Evolutionary conservation across 2,888 invertebrate species (phyloP).

Genomic region (Opisthograptis luteolata): DNA sequence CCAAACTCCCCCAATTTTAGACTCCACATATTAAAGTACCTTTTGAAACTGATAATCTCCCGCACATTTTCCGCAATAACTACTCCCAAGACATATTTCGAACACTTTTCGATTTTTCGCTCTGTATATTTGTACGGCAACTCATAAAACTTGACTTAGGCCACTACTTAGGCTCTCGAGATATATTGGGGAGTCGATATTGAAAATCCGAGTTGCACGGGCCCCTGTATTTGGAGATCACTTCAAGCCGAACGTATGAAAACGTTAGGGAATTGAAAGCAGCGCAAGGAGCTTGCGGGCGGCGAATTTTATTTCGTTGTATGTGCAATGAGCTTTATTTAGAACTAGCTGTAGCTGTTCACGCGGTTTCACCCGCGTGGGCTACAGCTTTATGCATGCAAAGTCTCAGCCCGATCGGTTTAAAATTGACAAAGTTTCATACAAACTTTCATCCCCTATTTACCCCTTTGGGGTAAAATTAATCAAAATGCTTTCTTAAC

Average conservation of each 20-base stretch:
- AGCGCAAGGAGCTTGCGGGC: conserved; percentile 6
- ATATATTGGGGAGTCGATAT: conserved; percentile 65
- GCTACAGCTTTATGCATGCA: too few relatives aligned
- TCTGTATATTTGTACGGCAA: conserved; percentile 49
- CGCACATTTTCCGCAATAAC: conserved; percentile 3
- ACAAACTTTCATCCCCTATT: too few relatives aligned
- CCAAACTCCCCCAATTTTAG: not conserved
- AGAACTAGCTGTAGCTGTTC: too few relatives aligned
- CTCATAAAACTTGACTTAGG: conserved; percentile 73
- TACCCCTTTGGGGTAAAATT: too few relatives aligned
- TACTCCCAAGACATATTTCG: conserved; percentile 11
- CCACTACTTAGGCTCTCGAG: conserved; percentile 54
- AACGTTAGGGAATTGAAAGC: conserved; percentile 53
- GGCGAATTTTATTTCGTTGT: conserved; percentile 15
- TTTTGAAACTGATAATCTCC: not conserved
- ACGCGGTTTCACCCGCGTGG: too few relatives aligned
- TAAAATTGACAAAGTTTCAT: too few relatives aligned
- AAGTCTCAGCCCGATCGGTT: too few relatives aligned
- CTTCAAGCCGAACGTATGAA: conserved; percentile 55
- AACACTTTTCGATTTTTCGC: conserved; percentile 27
- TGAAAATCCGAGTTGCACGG: conserved; percentile 64
- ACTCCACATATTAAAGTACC: not conserved
- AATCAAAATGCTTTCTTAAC: too few relatives aligned
- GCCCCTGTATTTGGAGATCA: conserved; percentile 63
- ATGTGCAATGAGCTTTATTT: too few relatives aligned